Evolutionary conservation across 2,113 vertebrate genomes (phyloP), one percentile per base, ranked within the genome.

Genomic region (Anguilla japonica): DNA sequence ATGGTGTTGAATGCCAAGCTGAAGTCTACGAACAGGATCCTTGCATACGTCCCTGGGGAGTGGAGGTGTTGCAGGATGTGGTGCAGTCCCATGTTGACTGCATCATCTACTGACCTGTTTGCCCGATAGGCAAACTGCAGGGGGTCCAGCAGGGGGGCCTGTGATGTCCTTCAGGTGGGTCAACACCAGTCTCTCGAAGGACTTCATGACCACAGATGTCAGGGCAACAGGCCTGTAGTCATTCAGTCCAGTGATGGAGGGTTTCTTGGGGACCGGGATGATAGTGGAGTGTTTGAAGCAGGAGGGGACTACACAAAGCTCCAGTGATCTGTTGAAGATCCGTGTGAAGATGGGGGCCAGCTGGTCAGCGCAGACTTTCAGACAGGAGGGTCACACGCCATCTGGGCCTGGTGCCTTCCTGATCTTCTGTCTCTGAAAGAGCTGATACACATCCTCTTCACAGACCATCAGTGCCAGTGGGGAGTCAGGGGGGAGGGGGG

Each of bases 81-180:
- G 34, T 34, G 34, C 34, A 34, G 34, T 34, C 34, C 34, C 34
- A 34, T 34, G 34, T 82, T 82, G 40, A 82, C 41, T 41, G 81
- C 81, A 26, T 82, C 81, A n/a, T 82, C 41, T 82, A 46, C 81
- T 26, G 81, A 82, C 22, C 81, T 82, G 20, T 82, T 82, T 18
- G 20, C 40, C 41, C 41, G 15, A 41, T 82, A 46, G 14, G 41
- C 81, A 82, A 46, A 46, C 41, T 82, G 81, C 41, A 82, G 34
- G 20, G 81, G 81, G 81, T 82, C 81, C 41, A 82, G 41, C 15
- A 82, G 81, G 20, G 57, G 81, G 81, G 81, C 3, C 81, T 18
- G 81, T 82, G 41, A 82, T 82, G 41, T 43, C 81, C 26, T 82
- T 82, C 18, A 82, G 41, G 81, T 82, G 81, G 41, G 40, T 2